Base-by-base conservation (phyloP, 2,797 vertebrate species). In the Dromococcyx pavoninus region DNA sequence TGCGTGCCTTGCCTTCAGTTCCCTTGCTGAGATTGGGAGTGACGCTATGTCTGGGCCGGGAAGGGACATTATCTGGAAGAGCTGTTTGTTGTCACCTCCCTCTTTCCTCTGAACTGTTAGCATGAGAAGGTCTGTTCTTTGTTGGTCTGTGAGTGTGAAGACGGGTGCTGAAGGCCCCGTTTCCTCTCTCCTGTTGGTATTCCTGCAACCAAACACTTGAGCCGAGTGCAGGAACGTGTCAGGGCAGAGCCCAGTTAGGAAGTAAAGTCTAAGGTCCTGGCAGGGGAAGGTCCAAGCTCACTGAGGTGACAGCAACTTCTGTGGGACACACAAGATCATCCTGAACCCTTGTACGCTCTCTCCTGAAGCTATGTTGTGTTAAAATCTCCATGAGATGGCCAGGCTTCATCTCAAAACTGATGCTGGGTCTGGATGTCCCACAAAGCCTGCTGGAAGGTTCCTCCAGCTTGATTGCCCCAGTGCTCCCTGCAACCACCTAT, bases 171-270 rank as follows among this genome's bases (percentile, higher is more conserved):
- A 70, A 92, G 46, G n/a, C 19, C 39, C 13, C 1, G 0, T 80
- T 83, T 51, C 72, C 48, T 76, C 46, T 76, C 67, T 64, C 17
- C 0, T 6, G 10, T 1, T 51, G 74, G 28, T 9, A 11, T 62
- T 65, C 51, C 58, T 65, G 54, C 30, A 21, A 28, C 66, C 30
- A 57, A 44, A 5, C 39, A 1, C 28, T 62, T 65, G 33, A 48
- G 11, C 0, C 4, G 44, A 60, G 7, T 17, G 23, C 12, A 28
- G 35, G 69, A 57, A 41, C 11, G 2, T 24, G 17, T 1, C 0
- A 0, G n/a, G 60, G 30, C 67, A 91, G 81, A 71, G 62, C 30
- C 15, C 23, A 13, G 13, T 0, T 60, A 43, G 82, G 51, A 90
- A 30, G 11, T 33, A 21, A 48, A 37, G 23, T 23, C 65, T 14